Percentiles rank a stretch among this genome's conserved stretches.
Evolutionary conservation across 1,140 invertebrate genomes (phyloP).

Genomic region (Drosophila obscura): DNA sequence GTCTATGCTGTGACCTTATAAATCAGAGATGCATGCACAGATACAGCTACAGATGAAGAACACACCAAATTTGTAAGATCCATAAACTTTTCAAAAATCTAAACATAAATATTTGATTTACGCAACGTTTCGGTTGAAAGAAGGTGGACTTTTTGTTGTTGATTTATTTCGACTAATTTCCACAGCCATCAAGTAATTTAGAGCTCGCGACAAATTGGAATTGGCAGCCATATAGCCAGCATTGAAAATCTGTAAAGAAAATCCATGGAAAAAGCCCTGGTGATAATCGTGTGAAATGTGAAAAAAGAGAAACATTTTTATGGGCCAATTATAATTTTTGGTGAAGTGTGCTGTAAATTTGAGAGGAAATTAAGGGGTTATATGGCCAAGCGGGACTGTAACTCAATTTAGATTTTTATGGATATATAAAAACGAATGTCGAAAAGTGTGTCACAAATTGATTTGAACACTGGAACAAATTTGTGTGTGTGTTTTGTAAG

Average conservation of each 20-base stretch:
- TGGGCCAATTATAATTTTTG: constrained; percentile 38
- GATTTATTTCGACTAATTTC: constrained; percentile 69
- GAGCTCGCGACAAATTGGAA: constrained; percentile 60
- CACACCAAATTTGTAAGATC: constrained; percentile 58
- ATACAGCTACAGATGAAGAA: constrained; percentile 4
- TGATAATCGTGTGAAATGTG: constrained; percentile 43
- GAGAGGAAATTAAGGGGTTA: constrained; percentile 25
- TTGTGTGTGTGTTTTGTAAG: no score
- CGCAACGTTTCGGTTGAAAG: constrained; percentile 39
- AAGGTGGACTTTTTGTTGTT: constrained; percentile 28
- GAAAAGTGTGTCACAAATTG: constrained; percentile 15
- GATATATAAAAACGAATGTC: constrained; percentile 1
- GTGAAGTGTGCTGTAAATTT: constrained; percentile 28
- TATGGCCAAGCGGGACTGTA: constrained; percentile 3
- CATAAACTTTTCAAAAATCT: constrained; percentile 59
- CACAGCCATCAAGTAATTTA: constrained; percentile 71
- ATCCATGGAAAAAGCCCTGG: neutral
- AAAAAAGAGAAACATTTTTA: constrained; percentile 49
- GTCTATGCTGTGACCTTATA: constrained; percentile 72
- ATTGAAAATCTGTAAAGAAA: constrained; percentile 1
- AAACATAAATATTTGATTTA: constrained; percentile 77
- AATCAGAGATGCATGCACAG: constrained; percentile 42
- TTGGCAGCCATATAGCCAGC: constrained; percentile 19
- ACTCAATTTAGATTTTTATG: constrained; percentile 35
- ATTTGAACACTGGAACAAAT: neutral